phyloP scores from a whole-genome alignment of 2,797 vertebrate genomes.

The Coendou prehensilis region DNA sequence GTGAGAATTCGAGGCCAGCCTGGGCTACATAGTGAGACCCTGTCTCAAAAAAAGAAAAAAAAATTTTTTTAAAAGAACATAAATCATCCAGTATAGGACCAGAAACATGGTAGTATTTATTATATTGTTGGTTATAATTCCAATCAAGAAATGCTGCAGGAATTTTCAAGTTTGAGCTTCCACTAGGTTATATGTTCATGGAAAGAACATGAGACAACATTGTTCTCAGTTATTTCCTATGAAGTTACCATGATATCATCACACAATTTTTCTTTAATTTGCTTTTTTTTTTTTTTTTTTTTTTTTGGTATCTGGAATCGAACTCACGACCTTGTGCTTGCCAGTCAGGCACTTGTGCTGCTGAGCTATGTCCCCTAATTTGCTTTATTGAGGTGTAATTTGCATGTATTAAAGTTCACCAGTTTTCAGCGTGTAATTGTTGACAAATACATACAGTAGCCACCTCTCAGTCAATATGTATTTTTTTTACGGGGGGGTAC shows the following conservation, averaged over 20 bases:
- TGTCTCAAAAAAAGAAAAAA: background rate
- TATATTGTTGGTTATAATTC: conserved; percentile 4
- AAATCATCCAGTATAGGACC: background rate
- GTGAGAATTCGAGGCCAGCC: background rate
- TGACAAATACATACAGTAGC: background rate
- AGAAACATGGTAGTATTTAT: background rate
- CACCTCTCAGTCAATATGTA: background rate
- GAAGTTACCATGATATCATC: background rate
- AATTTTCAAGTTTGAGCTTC: conserved; percentile 48
- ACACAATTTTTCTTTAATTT: conserved; percentile 6
- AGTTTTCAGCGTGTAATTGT: background rate
- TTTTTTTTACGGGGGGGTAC: background rate
- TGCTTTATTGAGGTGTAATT: background rate
- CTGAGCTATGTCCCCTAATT: background rate
- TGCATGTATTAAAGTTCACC: background rate
- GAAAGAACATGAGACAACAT: conserved; percentile 28
- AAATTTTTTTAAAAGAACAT: background rate
- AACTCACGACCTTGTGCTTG: too few species aligned
- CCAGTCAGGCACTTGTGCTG: too few species aligned
- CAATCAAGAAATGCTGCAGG: background rate
- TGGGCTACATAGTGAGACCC: background rate
- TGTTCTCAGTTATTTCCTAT: conserved; percentile 39
- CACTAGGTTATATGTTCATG: conserved; percentile 12
- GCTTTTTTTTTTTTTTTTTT: background rate
- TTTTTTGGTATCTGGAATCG: too few species aligned